phyloP scores from a whole-genome alignment of 2,113 vertebrate genomes.

The Xenopus laevis region DNA sequence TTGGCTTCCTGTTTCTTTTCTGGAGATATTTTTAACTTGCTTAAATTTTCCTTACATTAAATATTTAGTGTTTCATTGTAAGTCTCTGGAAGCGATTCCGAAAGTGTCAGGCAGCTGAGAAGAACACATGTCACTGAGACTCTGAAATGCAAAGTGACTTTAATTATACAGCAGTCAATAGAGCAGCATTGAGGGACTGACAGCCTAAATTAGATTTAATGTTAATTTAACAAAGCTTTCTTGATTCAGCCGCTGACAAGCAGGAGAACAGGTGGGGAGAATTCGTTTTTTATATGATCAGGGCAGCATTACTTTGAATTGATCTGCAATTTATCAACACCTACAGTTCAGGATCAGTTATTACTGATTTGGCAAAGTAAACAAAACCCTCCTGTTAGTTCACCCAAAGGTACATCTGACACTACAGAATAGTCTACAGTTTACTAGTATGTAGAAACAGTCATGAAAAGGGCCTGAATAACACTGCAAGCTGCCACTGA shows the following conservation, averaged over 20 bases:
- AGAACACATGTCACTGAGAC: constrained; percentile 34
- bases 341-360: constrained; percentile 5
- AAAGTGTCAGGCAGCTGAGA: constrained; percentile 20
- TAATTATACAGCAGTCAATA: constrained; percentile 37
- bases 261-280: constrained; percentile 8
- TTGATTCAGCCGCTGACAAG: constrained; percentile 41
- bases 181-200: constrained; percentile 30
- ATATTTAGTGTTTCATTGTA: constrained; percentile 22
- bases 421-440: too few relatives aligned
- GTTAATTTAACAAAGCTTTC: constrained; percentile 41
- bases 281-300: constrained; percentile 39
- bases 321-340: constrained; percentile 1
- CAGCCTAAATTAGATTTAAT: constrained; percentile 36
- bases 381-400: neutral
- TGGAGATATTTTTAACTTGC: constrained; percentile 4
- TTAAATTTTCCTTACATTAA: constrained; percentile 3
- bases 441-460: too few relatives aligned
- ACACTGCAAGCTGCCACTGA: too few relatives aligned
- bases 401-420: too few relatives aligned
- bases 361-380: constrained; percentile 25
- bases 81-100: constrained; percentile 17
- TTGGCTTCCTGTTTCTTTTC: neutral
- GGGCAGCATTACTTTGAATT: neutral
- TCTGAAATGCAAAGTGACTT: constrained; percentile 40
- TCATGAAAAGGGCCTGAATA: too few relatives aligned